phyloP scores from a whole-genome alignment of 2,113 vertebrate genomes.

The Charina bottae region DNA sequence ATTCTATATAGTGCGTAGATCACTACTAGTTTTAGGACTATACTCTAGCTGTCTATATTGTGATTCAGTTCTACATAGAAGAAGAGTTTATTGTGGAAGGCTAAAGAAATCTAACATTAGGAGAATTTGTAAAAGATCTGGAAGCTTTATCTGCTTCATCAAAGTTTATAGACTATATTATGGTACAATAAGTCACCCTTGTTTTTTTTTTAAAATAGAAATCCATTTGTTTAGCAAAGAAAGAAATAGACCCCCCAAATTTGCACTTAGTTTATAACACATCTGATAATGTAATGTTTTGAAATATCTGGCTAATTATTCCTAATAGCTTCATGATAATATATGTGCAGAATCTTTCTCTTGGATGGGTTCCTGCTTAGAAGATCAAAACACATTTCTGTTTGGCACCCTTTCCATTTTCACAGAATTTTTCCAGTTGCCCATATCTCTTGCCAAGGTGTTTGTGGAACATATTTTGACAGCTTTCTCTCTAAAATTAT shows the following conservation, averaged over 20 bases:
- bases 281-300: conserved; percentile 82
- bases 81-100: too few relatives aligned
- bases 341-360: conserved; percentile 75
- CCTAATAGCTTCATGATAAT: conserved; percentile 81
- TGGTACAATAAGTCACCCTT: conserved; percentile 56
- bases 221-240: conserved; percentile 54
- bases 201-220: conserved; percentile 45
- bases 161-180: conserved; percentile 55
- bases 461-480: conserved; percentile 85
- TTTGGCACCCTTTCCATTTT: conserved; percentile 79
- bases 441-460: conserved; percentile 81
- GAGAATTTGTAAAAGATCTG: conserved; percentile 42
- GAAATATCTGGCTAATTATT: conserved; percentile 84
- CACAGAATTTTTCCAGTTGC: conserved; percentile 80
- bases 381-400: conserved; percentile 80
- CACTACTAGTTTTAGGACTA: not conserved
- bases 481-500: conserved; percentile 82
- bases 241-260: conserved; percentile 68
- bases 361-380: conserved; percentile 80
- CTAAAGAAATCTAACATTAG: not conserved
- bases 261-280: conserved; percentile 75
- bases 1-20: not conserved
- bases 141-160: conserved; percentile 42
- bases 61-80: not conserved
- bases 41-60: not conserved